Evolutionary conservation across 2,113 vertebrate species (phyloP).

Genomic region (Pitta sordida): DNA sequence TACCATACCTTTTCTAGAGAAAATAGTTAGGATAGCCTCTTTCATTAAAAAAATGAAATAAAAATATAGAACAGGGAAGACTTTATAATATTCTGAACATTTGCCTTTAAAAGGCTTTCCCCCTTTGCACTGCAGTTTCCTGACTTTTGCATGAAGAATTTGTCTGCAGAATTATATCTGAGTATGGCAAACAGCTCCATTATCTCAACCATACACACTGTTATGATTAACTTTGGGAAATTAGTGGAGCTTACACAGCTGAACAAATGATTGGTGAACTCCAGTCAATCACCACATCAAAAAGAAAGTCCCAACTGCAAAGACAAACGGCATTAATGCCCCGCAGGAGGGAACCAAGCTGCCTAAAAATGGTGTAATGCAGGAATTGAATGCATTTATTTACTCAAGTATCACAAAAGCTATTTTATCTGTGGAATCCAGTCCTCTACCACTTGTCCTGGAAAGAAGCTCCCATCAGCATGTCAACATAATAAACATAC

Average conservation of each 20-base stretch:
- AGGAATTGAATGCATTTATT: neutral
- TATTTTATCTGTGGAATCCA: neutral
- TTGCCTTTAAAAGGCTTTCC: constrained; percentile 21
- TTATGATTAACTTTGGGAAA: constrained; percentile 21
- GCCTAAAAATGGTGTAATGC: neutral
- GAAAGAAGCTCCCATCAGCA: neutral
- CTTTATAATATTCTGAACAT: constrained; percentile 16
- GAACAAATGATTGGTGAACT: constrained; percentile 12
- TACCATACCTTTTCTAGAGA: constrained; percentile 19
- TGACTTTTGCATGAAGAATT: constrained; percentile 33
- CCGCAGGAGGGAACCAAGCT: neutral
- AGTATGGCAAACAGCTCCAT: constrained; percentile 6
- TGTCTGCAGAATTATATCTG: constrained; percentile 46
- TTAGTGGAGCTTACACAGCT: constrained; percentile 28
- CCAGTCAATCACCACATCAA: constrained; percentile 18
- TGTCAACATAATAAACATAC: neutral
- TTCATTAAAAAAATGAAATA: constrained; percentile 62
- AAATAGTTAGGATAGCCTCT: constrained; percentile 39
- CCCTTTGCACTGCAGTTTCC: constrained; percentile 28
- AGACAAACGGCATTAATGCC: neutral
- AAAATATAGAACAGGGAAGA: constrained; percentile 18
- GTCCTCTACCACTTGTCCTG: neutral
- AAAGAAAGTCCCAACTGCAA: constrained; percentile 9
- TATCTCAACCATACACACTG: constrained; percentile 22
- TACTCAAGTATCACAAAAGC: neutral